These are phyloP conservation scores for Himalopsyche tibetana DNA, from an alignment of 2,888 invertebrate species.

Conservation along the genomic window DNA sequence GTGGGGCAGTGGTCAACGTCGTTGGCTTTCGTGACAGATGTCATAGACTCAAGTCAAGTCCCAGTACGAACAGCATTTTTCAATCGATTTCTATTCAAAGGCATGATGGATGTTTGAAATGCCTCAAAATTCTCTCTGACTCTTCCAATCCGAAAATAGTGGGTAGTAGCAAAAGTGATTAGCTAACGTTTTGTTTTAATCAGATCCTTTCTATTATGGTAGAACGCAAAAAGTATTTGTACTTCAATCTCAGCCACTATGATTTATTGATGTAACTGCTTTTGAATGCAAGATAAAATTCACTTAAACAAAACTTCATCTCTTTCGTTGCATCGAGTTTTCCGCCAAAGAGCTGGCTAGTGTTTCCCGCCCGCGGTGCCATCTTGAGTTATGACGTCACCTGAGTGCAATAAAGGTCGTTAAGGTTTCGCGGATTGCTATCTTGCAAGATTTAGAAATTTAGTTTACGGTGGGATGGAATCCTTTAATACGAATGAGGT, in stretches of 20 bases:
- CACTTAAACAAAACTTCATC: constrained; percentile 56
- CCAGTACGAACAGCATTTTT: too few species aligned
- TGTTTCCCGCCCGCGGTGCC: constrained; percentile 54
- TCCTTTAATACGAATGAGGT: neutral
- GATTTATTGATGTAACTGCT: neutral
- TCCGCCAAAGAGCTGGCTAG: constrained; percentile 45
- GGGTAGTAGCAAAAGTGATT: too few species aligned
- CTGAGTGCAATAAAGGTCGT: constrained; percentile 61
- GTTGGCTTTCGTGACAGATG: too few species aligned
- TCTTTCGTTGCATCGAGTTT: constrained; percentile 47
- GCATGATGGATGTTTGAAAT: too few species aligned
- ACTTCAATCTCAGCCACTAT: neutral
- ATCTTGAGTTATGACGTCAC: constrained; percentile 61
- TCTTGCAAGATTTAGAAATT: constrained; percentile 34
- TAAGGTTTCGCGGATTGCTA: constrained; percentile 50
- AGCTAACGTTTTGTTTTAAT: too few species aligned
- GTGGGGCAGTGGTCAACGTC: too few species aligned
- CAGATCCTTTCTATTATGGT: too few species aligned
- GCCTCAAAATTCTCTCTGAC: too few species aligned
- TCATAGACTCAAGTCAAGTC: too few species aligned
- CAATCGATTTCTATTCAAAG: too few species aligned
- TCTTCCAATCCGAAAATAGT: too few species aligned
- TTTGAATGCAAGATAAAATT: constrained; percentile 48
- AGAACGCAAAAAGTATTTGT: too few species aligned
- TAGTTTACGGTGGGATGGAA: neutral